Evolutionary conservation across 1,140 invertebrate species (phyloP), one percentile per base, ranked within the genome.

Genomic region (Microplitis mediator): DNA sequence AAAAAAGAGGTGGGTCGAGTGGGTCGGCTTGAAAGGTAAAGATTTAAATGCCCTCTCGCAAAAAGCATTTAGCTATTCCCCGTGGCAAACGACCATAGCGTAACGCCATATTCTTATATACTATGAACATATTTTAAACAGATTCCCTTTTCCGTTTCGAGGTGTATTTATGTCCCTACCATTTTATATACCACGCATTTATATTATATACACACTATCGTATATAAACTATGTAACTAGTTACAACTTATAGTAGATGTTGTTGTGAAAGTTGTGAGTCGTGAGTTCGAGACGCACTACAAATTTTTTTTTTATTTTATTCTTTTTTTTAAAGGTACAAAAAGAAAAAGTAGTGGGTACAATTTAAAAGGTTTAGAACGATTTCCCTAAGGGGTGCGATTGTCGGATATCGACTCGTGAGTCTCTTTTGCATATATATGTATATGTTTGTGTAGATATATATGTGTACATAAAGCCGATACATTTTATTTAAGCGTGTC

Each of bases 31-130:
- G 79, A 79, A 80, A 82, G 80, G 85, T 82, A 85, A 84, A 86
- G 85, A 87, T 86, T 87, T 86, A 87, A 87, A 87, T 87, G 84
- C 79, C 79, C 78, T 82, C 77, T 82, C 82, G 85, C 85, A 87
- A 87, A 87, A 86, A 87, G 85, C 85, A 87, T 87, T 86, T 87
- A 86, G 86, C 85, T 86, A 87, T 87, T 87, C 82, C 81, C 82
- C 81, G 83, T 86, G 80, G 84, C 82, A 86, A 87, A 87, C 84
- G 83, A 86, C 86, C 85, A 85, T 86, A 75, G 79, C 85, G 81
- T 82, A 85, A 86, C 80, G 80, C 79, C 39, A 11, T 45, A 45
- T 11, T 6, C 39, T 11, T 6, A 11, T 11, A 45, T 11, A 45
- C 39, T 75, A 72, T 77, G 81, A 84, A 86, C 81, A 85, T 85